Evolutionary conservation across 1,140 invertebrate genomes (phyloP), one percentile per base, ranked within the genome.

Genomic region (Diabrotica undecimpunctata): DNA sequence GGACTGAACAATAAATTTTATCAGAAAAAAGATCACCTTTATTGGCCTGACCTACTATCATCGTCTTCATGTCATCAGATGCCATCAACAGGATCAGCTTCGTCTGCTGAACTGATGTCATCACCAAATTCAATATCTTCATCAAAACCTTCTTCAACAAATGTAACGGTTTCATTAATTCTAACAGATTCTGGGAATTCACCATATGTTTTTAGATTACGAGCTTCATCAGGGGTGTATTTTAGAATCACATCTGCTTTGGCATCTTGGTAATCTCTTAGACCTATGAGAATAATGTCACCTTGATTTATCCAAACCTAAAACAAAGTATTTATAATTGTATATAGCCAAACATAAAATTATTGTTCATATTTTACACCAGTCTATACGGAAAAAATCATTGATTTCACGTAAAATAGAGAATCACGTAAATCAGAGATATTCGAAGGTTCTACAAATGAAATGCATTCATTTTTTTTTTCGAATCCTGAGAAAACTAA

Each of bases 231-330:
- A 38, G 97, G 91, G 67, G 97, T 99, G 78, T 99, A 99, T 83
- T 99, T 99, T 56, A 98, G 85, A 75, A 99, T 99, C 67, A 99
- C 98, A 86, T 99, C 98, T 66, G 97, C 98, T 82, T 99, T 99
- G 6, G 96, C 93, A 82, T 99, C 96, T 85, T 99, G 98, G 81
- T 98, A 99, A 82, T 98, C 96, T 79, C 97, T 86, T 72, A 95
- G 83, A 68, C 97, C 96, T 73, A 99, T 94, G 70, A 99, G 82
- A 80, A 99, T 98, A 66, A 99, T 98, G 77, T 99, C 97, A 66
- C 95, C 94, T 82, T 96, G 93, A 83, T 99, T 99, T 70, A 99
- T 99, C 98, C 98, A 99, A 0, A 98, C 88, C 83, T 84, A 66
- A 37, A 54, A 54, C 12, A 61, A 13, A 46, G 9, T 25, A 25